phyloP scores from a whole-genome alignment of 2,113 vertebrate genomes.

The Pseudopodoces humilis region DNA sequence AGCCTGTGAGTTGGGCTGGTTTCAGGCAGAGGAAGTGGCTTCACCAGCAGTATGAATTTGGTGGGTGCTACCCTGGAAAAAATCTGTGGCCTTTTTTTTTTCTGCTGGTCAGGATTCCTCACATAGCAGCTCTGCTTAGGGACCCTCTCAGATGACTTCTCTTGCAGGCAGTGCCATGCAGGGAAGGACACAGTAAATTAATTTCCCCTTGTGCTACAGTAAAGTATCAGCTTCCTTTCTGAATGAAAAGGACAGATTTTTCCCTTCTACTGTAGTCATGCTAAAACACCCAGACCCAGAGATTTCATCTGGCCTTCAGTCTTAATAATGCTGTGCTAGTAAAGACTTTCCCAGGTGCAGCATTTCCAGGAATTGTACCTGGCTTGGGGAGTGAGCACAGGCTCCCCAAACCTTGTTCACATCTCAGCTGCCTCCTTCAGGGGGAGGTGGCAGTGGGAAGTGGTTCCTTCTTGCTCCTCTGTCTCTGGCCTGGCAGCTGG shows the following conservation, averaged over 20 bases:
- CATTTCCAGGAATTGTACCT: neutral
- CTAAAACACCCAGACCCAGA: neutral
- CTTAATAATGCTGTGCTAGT: neutral
- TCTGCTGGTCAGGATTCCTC: neutral
- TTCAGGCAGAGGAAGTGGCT: neutral
- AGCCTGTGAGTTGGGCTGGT: neutral
- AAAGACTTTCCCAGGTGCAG: neutral
- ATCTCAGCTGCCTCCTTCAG: neutral
- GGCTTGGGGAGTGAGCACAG: neutral
- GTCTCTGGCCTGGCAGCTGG: neutral
- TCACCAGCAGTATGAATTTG: neutral
- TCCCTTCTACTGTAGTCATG: neutral
- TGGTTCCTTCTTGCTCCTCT: neutral
- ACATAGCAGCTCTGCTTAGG: neutral
- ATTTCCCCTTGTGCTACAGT: neutral
- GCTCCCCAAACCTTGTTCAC: neutral
- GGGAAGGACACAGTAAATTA: neutral
- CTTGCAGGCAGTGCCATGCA: neutral
- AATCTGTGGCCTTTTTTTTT: neutral
- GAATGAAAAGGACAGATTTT: neutral
- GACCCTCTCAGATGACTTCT: neutral
- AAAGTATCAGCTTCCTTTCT: neutral
- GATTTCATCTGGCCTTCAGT: neutral
- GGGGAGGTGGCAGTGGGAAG: neutral
- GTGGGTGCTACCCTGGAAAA: neutral